Evolutionary conservation across 2,888 invertebrate species (phyloP), one percentile per base, ranked within the genome.

Genomic region (Cephus pygmeus): DNA sequence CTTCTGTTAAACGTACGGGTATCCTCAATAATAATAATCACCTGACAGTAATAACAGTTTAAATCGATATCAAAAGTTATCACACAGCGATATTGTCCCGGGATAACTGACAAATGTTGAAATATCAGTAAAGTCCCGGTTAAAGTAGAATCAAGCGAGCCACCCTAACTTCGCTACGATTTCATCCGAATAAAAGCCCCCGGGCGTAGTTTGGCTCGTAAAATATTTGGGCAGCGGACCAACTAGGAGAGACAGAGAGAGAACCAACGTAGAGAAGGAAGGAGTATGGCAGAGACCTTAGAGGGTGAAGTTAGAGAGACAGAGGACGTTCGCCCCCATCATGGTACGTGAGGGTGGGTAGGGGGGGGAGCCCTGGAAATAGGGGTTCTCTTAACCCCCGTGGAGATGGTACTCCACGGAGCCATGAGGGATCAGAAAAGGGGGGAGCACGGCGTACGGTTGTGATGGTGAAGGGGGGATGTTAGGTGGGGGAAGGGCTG

Each of bases 191-290:
- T 56, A 56, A 56, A 56, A 56, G 56, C 56, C 23, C 23, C 23
- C 23, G 56, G 56, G 56, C 56, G 56, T 56, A 56, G 82, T 87
- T 84, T 80, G 83, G 80, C 84, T 83, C 82, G 86, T 87, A 84
- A 87, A 87, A 87, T 87, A 87, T 88, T 88, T 86, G 84, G 86
- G 75, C 56, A 56, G 56, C 56, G 56, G 56, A 56, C 56, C 56
- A 56, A 56, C 56, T 56, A 9, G 23, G 23, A 6, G 40, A 56
- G 56, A 23, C 2, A 56, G 4, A 4, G 9, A 56, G 40, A 56
- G 4, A 35, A 11, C 1, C 34, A 15, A 1, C 40, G 15, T 40
- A 56, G 9, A 23, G 40, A 56, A 56, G 23, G 56, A 23, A 56
- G 56, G 23, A 23, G 15, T 9, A 56, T 1, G 23, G 2, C 56